Conservation (phyloP, 2,113 vertebrate genomes). For the Pao palembangensis region DNA sequence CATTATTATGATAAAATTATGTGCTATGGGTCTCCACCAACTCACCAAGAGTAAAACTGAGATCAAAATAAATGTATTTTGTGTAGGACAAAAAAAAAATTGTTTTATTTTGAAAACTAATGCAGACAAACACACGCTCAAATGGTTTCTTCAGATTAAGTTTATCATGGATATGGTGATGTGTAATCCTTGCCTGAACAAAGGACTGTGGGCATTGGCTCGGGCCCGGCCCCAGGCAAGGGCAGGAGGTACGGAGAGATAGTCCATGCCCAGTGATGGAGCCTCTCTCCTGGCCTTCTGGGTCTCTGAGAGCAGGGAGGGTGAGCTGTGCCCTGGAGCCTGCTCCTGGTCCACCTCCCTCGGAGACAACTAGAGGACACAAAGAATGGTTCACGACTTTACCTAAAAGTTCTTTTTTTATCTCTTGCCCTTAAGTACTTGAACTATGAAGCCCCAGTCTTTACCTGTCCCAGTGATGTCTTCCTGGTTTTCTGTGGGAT, state of each 20-base stretch:
- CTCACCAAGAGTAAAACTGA: no score
- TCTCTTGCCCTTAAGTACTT: no score
- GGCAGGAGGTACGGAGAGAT: conserved; percentile 87
- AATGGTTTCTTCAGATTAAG: background rate
- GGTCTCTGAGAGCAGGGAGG: conserved; percentile 67
- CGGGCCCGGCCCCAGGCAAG: conserved; percentile 87
- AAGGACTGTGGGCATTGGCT: conserved; percentile 85
- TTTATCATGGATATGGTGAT: background rate
- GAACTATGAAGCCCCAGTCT: background rate
- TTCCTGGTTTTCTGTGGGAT: conserved; percentile 89
- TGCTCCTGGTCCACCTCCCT: conserved; percentile 78
- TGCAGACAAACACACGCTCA: no score
- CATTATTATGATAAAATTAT: no score
- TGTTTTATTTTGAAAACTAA: no score
- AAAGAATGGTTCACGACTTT: background rate
- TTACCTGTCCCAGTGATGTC: conserved; percentile 86
- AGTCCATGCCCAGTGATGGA: conserved; percentile 81
- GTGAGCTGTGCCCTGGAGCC: conserved; percentile 54
- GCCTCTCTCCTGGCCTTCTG: conserved; percentile 67
- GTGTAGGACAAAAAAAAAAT: no score
- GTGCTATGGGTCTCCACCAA: no score
- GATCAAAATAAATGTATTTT: no score
- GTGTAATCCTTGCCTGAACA: conserved; percentile 80
- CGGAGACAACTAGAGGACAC: conserved; percentile 65
- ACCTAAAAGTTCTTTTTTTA: background rate